phyloP scores from a whole-genome alignment of 1,140 invertebrate genomes.

The Ceratoteleas bidentatus region DNA sequence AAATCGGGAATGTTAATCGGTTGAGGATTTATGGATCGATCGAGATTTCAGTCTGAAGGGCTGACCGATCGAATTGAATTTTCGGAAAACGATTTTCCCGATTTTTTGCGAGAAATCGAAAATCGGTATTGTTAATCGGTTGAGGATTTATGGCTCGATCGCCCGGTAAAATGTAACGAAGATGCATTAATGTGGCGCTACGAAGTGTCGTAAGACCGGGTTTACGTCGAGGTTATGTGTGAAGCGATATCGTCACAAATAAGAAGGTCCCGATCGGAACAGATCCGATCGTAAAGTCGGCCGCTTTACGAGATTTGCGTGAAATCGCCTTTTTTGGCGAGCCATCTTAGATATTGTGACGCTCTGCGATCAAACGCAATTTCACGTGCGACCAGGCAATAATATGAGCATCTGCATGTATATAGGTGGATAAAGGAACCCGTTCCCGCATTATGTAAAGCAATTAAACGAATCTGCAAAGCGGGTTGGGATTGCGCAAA shows the following conservation, averaged over 20 bases:
- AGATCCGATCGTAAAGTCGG: slow-evolving; percentile 33
- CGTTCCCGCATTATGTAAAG: slow-evolving; percentile 41
- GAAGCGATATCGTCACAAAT: slow-evolving; percentile 27
- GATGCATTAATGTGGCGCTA: slow-evolving; percentile 27
- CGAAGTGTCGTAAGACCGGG: slow-evolving; percentile 26
- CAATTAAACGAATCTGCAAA: slow-evolving; percentile 28
- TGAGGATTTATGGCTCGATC: slow-evolving; percentile 6
- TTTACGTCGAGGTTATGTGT: slow-evolving; percentile 37
- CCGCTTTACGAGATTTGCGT: slow-evolving; percentile 41
- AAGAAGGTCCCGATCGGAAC: slow-evolving; percentile 14
- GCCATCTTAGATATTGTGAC: slow-evolving; percentile 36
- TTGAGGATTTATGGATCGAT: not conserved
- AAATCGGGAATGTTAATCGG: no score
- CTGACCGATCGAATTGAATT: slow-evolving; percentile 4
- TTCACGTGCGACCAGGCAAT: slow-evolving; percentile 14
- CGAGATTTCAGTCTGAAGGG: slow-evolving; percentile 40
- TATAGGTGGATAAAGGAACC: slow-evolving; percentile 15
- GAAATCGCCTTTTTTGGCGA: slow-evolving; percentile 48
- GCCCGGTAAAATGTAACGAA: slow-evolving; percentile 22
- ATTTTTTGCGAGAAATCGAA: not conserved
- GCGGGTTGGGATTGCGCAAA: slow-evolving; percentile 18
- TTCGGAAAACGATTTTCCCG: slow-evolving; percentile 7
- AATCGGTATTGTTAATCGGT: no score
- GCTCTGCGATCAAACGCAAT: slow-evolving; percentile 11
- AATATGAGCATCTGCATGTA: not conserved